A percentile compares a stretch with the other conserved stretches of the same genome.
Conservation (phyloP, 2,888 invertebrate genomes). For the Globia sparganii region DNA sequence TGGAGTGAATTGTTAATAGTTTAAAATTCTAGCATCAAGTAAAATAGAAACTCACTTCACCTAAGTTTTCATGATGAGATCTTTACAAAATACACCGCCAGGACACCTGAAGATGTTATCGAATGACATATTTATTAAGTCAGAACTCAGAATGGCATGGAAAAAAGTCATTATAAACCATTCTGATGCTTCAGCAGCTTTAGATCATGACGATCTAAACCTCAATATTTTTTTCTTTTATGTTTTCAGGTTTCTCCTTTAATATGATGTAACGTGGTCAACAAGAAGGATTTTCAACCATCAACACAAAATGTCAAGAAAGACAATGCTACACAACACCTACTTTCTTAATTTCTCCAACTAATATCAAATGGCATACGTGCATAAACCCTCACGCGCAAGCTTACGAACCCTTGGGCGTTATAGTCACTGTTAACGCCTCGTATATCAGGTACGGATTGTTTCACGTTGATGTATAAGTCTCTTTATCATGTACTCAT, state of each 20-base stretch:
- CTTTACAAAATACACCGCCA: too few relatives aligned
- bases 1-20: too few relatives aligned
- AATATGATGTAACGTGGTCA: not conserved
- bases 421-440: constrained; percentile 53
- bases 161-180: too few relatives aligned
- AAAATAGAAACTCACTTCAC: too few relatives aligned
- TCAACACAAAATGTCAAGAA: not conserved
- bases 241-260: not conserved
- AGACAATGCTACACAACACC: too few relatives aligned
- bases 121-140: too few relatives aligned
- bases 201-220: too few relatives aligned
- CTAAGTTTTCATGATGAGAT: too few relatives aligned
- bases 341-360: constrained; percentile 58
- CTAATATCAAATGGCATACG: constrained; percentile 55
- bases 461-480: constrained; percentile 68
- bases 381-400: constrained; percentile 56
- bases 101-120: too few relatives aligned
- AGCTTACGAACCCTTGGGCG: constrained; percentile 67
- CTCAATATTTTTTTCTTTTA: not conserved
- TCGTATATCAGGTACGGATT: constrained; percentile 70
- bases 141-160: too few relatives aligned
- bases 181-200: too few relatives aligned
- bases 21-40: too few relatives aligned
- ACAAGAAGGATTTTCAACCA: not conserved
- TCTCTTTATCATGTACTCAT: constrained; percentile 60